phyloP scores from a whole-genome alignment of 2,113 vertebrate species.

The Pheucticus melanocephalus region DNA sequence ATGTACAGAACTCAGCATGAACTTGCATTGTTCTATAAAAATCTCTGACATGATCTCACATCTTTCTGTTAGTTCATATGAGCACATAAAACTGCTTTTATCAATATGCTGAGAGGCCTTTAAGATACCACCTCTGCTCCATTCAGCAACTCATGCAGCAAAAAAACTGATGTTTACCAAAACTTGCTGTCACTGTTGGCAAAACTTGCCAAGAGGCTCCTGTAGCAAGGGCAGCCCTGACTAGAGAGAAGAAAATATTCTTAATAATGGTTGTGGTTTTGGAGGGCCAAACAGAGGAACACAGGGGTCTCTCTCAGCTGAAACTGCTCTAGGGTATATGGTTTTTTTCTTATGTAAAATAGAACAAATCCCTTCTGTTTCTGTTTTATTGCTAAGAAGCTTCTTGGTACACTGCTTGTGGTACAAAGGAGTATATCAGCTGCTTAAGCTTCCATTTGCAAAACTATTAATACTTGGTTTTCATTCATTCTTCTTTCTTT shows the following conservation, averaged over 20 bases:
- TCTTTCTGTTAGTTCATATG: neutral
- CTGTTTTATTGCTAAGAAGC: neutral
- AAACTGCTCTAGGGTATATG: neutral
- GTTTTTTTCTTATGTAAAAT: neutral
- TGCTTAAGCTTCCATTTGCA: neutral
- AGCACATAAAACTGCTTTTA: neutral
- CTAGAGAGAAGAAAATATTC: neutral
- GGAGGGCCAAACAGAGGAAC: neutral
- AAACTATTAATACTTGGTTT: neutral
- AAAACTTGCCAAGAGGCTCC: neutral
- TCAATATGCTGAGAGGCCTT: neutral
- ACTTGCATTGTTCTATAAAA: neutral
- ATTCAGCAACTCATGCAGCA: neutral
- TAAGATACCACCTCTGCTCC: neutral
- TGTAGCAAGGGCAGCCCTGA: neutral
- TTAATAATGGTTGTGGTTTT: neutral
- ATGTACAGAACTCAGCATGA: neutral
- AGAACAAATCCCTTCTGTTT: neutral
- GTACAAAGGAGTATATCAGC: neutral
- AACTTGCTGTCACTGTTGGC: neutral
- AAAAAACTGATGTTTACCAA: neutral
- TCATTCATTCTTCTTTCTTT: neutral
- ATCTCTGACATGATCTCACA: neutral
- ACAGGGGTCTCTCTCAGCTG: neutral
- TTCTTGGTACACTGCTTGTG: neutral